Percentiles rank a stretch among this genome's conserved stretches.
phyloP scores from a whole-genome alignment of 2,113 vertebrate genomes.

The Heliornis fulica region DNA sequence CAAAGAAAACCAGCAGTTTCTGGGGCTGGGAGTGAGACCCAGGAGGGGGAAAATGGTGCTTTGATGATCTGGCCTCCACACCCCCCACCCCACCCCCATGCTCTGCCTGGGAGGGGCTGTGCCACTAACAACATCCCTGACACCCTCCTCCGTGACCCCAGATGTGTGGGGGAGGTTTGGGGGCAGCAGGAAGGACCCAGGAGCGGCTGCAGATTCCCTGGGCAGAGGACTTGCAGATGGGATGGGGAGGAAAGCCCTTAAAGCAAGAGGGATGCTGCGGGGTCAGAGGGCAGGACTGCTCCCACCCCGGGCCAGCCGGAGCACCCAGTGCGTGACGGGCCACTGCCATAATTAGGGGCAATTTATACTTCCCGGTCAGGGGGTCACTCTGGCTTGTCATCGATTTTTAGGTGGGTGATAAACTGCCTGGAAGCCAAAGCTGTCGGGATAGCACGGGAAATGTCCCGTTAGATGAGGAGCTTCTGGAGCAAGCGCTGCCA shows the following conservation, averaged over 20 bases:
- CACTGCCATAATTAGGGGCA: conserved; percentile 53
- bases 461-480: neutral
- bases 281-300: conserved; percentile 47
- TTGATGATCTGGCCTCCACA: neutral
- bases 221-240: neutral
- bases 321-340: conserved; percentile 13
- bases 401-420: conserved; percentile 62
- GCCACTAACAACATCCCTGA: neutral
- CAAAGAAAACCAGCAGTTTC: neutral
- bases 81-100: accelerated
- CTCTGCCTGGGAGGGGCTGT: neutral
- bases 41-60: neutral
- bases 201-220: accelerated
- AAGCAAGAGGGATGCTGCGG: conserved; percentile 21
- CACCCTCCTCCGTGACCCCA: accelerated
- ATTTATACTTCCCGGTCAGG: conserved; percentile 64
- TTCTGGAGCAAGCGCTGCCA: neutral
- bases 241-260: conserved; percentile 16
- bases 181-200: accelerated
- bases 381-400: conserved; percentile 58
- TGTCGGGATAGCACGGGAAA: conserved; percentile 10
- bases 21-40: neutral
- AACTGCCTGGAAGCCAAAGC: conserved; percentile 47
- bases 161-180: neutral
- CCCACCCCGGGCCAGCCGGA: neutral